These are phyloP conservation scores for Peromyscus polionotus DNA, from an alignment of 2,113 vertebrate species.

Conservation along the genomic window DNA sequence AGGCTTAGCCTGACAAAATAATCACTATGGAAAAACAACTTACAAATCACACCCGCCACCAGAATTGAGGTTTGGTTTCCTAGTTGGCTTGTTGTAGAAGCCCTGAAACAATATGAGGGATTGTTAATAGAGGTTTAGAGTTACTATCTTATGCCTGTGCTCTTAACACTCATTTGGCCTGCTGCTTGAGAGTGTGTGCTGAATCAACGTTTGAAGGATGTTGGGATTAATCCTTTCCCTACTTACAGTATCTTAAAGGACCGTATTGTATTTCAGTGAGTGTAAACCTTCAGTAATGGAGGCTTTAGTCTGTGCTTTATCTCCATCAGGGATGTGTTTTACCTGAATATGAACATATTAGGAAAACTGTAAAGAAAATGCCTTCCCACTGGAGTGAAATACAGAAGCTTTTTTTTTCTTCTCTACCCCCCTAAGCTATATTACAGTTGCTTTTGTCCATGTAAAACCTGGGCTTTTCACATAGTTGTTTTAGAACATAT, in stretches of 20 bases:
- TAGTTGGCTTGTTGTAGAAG: conserved; percentile 64
- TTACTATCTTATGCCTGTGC: conserved; percentile 55
- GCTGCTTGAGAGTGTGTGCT: not conserved
- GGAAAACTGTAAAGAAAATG: not conserved
- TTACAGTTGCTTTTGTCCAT: not conserved
- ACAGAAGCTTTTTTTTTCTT: not conserved
- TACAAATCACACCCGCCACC: conserved; percentile 68
- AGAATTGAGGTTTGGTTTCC: conserved; percentile 68
- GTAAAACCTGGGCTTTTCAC: not conserved
- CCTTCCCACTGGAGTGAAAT: not conserved
- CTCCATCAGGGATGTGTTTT: not conserved
- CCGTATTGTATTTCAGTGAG: not conserved
- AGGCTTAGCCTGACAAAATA: conserved; percentile 73
- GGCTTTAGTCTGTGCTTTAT: conserved; percentile 40
- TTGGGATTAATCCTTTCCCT: conserved; percentile 15
- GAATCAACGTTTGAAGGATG: not conserved
- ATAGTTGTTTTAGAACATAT: not conserved
- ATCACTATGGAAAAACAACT: conserved; percentile 75
- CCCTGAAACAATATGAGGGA: conserved; percentile 39
- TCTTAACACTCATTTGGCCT: not conserved
- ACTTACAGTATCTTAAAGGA: conserved; percentile 45
- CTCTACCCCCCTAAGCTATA: not conserved
- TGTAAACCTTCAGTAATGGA: not conserved
- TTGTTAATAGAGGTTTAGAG: conserved; percentile 68
- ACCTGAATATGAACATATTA: not conserved